Conservation (phyloP, 2,797 vertebrate genomes). For the Halcyon badia region DNA sequence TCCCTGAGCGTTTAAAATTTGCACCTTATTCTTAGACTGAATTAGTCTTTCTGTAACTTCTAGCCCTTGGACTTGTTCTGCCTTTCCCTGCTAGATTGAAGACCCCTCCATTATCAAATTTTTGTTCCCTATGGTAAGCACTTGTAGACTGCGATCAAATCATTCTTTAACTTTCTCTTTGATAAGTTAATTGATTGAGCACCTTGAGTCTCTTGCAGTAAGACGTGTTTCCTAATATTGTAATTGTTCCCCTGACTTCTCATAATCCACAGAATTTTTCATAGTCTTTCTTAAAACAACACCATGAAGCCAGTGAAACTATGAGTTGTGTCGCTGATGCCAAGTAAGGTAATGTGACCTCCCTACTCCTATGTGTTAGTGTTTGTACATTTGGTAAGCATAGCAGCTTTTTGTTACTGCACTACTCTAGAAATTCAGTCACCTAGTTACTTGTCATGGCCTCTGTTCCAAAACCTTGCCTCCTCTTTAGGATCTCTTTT, state of each 20-base stretch:
- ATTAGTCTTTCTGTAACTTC: constrained; percentile 10
- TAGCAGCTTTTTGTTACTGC: neutral
- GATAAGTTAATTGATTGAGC: constrained; percentile 35
- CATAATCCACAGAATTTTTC: neutral
- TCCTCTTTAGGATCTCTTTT: neutral
- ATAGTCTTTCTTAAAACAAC: neutral
- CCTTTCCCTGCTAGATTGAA: constrained; percentile 24
- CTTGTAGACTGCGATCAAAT: constrained; percentile 35
- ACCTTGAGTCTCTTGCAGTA: neutral
- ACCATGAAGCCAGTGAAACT: neutral
- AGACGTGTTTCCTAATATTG: neutral
- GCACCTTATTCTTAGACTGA: neutral
- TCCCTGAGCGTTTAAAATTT: neutral
- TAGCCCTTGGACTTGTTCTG: neutral
- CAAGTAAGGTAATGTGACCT: neutral
- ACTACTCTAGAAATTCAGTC: neutral
- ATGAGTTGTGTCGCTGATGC: neutral
- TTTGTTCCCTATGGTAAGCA: neutral
- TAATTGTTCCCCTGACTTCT: neutral
- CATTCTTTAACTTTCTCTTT: constrained; percentile 27
- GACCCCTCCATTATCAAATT: neutral
- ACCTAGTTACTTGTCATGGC: neutral
- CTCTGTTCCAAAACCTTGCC: neutral
- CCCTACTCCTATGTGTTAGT: neutral
- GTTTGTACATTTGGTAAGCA: neutral